These are phyloP conservation scores for Eucera pruinosa DNA, from an alignment of 2,888 invertebrate species.

Conservation along the genomic window DNA sequence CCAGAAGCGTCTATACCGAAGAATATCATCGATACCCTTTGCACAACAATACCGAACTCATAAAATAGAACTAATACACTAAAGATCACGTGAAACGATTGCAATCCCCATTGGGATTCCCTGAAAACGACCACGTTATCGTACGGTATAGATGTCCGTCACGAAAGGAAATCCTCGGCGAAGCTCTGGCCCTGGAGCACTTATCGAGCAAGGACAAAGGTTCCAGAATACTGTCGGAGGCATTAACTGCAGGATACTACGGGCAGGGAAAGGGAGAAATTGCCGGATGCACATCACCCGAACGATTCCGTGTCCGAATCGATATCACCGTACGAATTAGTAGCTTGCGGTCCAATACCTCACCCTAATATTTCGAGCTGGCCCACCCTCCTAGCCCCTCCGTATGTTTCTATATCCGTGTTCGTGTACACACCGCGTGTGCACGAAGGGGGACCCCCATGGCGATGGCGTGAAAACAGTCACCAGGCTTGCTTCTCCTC, in stretches of 20 bases:
- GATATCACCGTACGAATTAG: slow-evolving; percentile 80
- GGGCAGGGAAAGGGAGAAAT: slow-evolving; percentile 55
- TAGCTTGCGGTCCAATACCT: slow-evolving; percentile 80
- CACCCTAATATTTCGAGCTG: slow-evolving; percentile 76
- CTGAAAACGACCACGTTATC: slow-evolving; percentile 35
- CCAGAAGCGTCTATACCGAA: too few relatives aligned
- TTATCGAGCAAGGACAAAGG: slow-evolving; percentile 52
- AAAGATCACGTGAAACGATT: neutral
- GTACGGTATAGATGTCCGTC: slow-evolving; percentile 55
- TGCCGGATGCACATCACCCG: slow-evolving; percentile 69
- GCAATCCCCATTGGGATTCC: slow-evolving; percentile 5
- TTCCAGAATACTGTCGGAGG: slow-evolving; percentile 23
- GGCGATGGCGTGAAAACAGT: slow-evolving; percentile 80
- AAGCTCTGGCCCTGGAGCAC: slow-evolving; percentile 36
- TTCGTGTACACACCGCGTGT: slow-evolving; percentile 22
- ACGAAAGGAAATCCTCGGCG: slow-evolving; percentile 57
- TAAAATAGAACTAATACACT: neutral
- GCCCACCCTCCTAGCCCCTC: slow-evolving; percentile 42
- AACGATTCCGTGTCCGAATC: slow-evolving; percentile 74
- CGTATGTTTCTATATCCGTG: slow-evolving; percentile 56
- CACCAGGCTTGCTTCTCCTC: slow-evolving; percentile 43
- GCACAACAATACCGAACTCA: neutral
- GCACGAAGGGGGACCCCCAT: slow-evolving; percentile 73
- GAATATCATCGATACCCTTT: too few relatives aligned
- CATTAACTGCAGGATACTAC: slow-evolving; percentile 37